Conservation (phyloP, 2,797 vertebrate species). For the Eulemur coronatus region DNA sequence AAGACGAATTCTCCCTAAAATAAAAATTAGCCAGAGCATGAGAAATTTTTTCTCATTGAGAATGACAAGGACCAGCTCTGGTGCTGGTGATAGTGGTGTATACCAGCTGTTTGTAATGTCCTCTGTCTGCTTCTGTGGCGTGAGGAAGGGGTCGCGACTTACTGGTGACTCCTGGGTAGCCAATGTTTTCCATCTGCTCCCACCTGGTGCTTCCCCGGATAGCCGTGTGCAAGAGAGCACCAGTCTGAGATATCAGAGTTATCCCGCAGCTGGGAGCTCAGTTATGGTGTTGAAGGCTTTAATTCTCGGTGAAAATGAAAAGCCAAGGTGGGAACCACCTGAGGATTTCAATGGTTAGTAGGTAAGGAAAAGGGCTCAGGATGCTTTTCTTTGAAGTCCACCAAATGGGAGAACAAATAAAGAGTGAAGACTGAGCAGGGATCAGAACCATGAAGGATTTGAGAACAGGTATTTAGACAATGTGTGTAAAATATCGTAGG, state of each 20-base stretch:
- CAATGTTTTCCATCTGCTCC: too few species aligned
- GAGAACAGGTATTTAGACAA: neutral
- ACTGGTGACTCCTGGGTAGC: neutral
- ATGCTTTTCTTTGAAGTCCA: neutral
- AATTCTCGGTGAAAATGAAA: slow-evolving; percentile 40
- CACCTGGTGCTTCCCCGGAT: neutral
- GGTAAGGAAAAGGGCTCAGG: neutral
- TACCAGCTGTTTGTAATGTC: neutral
- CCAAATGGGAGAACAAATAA: neutral
- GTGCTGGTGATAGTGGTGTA: rapidly evolving
- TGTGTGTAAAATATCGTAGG: neutral
- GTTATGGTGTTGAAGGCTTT: slow-evolving; percentile 9
- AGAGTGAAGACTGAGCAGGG: neutral
- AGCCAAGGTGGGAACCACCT: neutral
- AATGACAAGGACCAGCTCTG: neutral
- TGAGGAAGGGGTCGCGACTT: rapidly evolving
- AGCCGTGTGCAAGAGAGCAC: rapidly evolving
- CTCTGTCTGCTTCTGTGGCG: neutral
- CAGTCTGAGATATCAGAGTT: neutral
- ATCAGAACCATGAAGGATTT: neutral
- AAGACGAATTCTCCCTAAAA: neutral
- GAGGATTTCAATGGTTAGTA: neutral
- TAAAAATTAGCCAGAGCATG: rapidly evolving
- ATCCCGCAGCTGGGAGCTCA: neutral
- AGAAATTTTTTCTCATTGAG: neutral